Conservation (phyloP, 2,797 vertebrate species). For the Anguilla pacifica region DNA sequence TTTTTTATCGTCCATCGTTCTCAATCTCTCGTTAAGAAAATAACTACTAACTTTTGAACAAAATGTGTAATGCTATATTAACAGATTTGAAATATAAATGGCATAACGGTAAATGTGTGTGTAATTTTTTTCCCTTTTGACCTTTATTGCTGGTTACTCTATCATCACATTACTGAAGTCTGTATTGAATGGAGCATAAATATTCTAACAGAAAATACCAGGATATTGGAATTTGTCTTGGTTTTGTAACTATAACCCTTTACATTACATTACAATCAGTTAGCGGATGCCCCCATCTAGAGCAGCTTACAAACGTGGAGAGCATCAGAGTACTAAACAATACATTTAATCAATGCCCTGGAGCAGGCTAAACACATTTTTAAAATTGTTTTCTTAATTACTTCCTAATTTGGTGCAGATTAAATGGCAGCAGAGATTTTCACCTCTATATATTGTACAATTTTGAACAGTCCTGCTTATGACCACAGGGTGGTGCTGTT, state of each 20-base stretch:
- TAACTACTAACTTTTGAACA: constrained; percentile 79
- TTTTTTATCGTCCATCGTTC: constrained; percentile 25
- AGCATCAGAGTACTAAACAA: no score
- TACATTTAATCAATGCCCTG: not conserved
- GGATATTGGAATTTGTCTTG: no score
- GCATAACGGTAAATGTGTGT: no score
- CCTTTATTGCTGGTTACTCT: no score
- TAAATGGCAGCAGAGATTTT: not conserved
- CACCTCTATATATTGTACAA: not conserved
- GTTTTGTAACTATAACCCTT: no score
- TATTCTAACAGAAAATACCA: no score
- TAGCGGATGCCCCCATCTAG: no score
- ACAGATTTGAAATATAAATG: constrained; percentile 72
- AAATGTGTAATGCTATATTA: constrained; percentile 73
- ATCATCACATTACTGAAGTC: no score
- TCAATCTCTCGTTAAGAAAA: constrained; percentile 3
- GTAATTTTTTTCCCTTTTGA: no score
- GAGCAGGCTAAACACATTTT: not conserved
- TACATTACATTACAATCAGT: no score
- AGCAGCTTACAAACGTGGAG: no score
- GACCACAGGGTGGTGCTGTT: constrained; percentile 2
- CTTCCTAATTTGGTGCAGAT: not conserved
- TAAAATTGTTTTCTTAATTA: not conserved
- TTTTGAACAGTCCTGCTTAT: not conserved
- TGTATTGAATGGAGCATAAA: no score